These are phyloP conservation scores for Ceramica pisi DNA, from an alignment of 2,888 invertebrate species.

Conservation along the genomic window DNA sequence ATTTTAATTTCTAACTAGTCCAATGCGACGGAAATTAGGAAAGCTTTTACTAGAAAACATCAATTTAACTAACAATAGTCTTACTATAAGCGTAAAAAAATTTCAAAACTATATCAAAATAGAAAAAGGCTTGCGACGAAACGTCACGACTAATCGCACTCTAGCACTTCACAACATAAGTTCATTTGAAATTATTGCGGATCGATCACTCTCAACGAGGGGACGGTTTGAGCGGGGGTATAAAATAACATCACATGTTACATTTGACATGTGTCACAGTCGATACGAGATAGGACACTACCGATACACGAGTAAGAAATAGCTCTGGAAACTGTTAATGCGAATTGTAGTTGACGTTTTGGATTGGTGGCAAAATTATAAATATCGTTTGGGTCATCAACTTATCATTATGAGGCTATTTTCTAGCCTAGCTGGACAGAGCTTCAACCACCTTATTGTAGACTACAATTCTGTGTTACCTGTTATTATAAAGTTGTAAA, in stretches of 20 bases:
- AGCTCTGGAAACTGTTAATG: conserved; percentile 31
- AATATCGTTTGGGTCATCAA: not conserved
- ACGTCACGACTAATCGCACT: conserved; percentile 23
- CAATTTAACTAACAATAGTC: too few relatives aligned
- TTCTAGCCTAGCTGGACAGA: too few relatives aligned
- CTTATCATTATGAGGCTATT: too few relatives aligned
- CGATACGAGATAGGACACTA: conserved; percentile 11
- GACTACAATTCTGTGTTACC: too few relatives aligned
- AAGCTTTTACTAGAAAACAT: too few relatives aligned
- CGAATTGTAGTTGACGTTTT: conserved; percentile 12
- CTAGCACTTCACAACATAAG: conserved; percentile 28
- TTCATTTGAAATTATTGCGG: conserved; percentile 48
- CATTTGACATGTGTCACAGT: conserved; percentile 49
- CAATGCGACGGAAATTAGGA: not conserved
- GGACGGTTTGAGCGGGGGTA: conserved; percentile 8
- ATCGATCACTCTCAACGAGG: conserved; percentile 31
- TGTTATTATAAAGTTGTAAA: too few relatives aligned
- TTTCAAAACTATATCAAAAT: conserved; percentile 23
- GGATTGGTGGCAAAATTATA: not conserved
- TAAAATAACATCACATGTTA: conserved; percentile 42
- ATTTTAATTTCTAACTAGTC: not conserved
- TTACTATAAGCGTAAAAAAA: not conserved
- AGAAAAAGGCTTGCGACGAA: conserved; percentile 12
- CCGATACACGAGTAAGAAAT: conserved; percentile 33
- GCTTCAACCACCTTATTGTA: too few relatives aligned